These are phyloP conservation scores for Typhlichthys eigenmanni DNA, from an alignment of 2,797 vertebrate genomes.

Conservation along the genomic window DNA sequence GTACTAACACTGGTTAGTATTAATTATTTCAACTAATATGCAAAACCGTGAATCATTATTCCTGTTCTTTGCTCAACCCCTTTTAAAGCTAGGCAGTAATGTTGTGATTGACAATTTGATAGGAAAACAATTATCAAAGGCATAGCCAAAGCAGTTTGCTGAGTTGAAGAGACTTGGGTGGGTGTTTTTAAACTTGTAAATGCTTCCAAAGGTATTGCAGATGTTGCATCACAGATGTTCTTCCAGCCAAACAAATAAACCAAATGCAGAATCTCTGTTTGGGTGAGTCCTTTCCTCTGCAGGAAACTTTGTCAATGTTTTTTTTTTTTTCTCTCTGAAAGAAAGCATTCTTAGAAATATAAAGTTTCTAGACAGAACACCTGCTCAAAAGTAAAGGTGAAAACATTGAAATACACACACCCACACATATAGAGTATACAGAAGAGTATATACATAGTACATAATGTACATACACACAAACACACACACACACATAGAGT, in stretches of 20 bases:
- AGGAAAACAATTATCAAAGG: no score
- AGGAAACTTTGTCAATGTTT: background rate
- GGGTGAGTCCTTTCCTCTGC: background rate
- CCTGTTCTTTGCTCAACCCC: no score
- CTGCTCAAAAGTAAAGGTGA: background rate
- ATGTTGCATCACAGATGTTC: slow-evolving; percentile 16
- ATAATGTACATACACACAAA: background rate
- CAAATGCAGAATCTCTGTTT: background rate
- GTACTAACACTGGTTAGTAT: no score
- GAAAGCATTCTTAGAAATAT: background rate
- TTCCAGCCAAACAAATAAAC: slow-evolving; percentile 1
- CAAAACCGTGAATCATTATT: no score
- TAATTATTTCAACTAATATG: no score
- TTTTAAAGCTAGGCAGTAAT: background rate
- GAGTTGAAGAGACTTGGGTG: background rate
- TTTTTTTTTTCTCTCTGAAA: background rate
- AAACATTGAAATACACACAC: background rate
- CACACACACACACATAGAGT: slow-evolving; percentile 2
- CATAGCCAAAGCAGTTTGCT: background rate
- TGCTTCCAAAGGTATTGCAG: slow-evolving; percentile 5
- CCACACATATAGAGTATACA: no score
- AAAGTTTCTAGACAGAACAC: slow-evolving; percentile 1
- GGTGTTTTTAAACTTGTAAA: slow-evolving; percentile 12
- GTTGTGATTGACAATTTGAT: background rate
- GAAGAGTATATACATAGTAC: background rate